phyloP scores from a whole-genome alignment of 1,140 invertebrate genomes.

The Cotesia chilonis region DNA sequence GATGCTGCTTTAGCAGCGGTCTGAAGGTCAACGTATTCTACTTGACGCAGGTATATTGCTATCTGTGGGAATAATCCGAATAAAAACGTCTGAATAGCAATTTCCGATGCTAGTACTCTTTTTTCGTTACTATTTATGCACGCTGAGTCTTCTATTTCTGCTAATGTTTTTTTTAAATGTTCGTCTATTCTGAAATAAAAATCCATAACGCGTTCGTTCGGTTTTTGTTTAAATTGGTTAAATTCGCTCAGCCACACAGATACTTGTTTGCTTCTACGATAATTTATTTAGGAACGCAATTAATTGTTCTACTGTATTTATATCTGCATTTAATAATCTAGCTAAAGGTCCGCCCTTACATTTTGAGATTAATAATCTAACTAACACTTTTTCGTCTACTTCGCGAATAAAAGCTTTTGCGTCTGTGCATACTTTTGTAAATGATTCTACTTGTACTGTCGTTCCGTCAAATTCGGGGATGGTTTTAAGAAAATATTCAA shows the following conservation, averaged over 20 bases:
- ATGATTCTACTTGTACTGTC: no score
- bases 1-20: no score
- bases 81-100: no score
- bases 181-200: slow-evolving; percentile 1
- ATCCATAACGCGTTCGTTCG: background rate
- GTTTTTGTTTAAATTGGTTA: no score
- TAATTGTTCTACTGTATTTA: background rate
- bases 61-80: no score
- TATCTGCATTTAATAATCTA: background rate
- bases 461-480: no score
- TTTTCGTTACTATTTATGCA: no score
- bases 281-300: slow-evolving; percentile 11
- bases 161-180: slow-evolving; percentile 2
- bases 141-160: background rate
- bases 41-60: no score
- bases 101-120: no score
- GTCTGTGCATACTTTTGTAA: no score
- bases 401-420: background rate
- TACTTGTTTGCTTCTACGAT: background rate
- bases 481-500: no score
- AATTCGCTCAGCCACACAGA: slow-evolving; percentile 8
- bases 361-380: background rate
- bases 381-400: background rate
- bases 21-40: no score
- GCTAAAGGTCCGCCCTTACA: slow-evolving; percentile 15